phyloP scores from a whole-genome alignment of 2,113 vertebrate species.

The Odontesthes bonariensis region DNA sequence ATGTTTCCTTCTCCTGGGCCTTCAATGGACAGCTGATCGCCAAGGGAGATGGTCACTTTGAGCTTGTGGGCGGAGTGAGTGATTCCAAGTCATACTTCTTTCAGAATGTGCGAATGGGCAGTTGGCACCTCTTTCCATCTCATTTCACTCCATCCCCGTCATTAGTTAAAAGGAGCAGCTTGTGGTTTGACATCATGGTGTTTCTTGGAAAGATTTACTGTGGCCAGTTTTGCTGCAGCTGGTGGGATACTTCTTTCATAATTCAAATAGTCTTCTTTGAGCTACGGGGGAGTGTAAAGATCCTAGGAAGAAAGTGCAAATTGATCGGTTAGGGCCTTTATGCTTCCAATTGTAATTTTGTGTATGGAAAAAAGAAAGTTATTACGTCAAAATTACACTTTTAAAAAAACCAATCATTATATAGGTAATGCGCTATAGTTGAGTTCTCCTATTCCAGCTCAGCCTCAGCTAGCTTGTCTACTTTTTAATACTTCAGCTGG shows the following conservation, averaged over 20 bases:
- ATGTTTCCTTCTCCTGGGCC: constrained; percentile 92
- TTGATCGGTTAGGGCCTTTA: constrained; percentile 32
- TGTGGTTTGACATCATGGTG: constrained; percentile 40
- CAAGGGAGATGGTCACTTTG: constrained; percentile 89
- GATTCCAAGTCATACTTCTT: constrained; percentile 40
- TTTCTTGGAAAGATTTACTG: constrained; percentile 44
- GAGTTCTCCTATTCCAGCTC: constrained; percentile 29
- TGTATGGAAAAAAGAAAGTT: constrained; percentile 43
- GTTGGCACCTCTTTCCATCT: constrained; percentile 56
- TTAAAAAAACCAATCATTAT: constrained; percentile 41
- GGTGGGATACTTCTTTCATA: constrained; percentile 21
- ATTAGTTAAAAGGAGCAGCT: constrained; percentile 62
- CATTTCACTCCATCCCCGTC: constrained; percentile 34
- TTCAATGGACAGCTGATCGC: constrained; percentile 89
- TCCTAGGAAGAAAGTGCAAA: constrained; percentile 27
- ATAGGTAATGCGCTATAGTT: constrained; percentile 49
- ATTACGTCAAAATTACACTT: constrained; percentile 45
- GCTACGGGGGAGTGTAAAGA: constrained; percentile 7
- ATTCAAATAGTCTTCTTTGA: constrained; percentile 30
- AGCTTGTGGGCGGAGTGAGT: constrained; percentile 93
- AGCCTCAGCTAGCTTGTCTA: constrained; percentile 47
- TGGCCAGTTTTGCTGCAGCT: constrained; percentile 28
- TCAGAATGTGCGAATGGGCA: constrained; percentile 62
- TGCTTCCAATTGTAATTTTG: constrained; percentile 46
- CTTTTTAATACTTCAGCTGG: constrained; percentile 51